Base-by-base conservation (phyloP, 2,888 invertebrate species). In the Pachydiplax longipennis region DNA sequence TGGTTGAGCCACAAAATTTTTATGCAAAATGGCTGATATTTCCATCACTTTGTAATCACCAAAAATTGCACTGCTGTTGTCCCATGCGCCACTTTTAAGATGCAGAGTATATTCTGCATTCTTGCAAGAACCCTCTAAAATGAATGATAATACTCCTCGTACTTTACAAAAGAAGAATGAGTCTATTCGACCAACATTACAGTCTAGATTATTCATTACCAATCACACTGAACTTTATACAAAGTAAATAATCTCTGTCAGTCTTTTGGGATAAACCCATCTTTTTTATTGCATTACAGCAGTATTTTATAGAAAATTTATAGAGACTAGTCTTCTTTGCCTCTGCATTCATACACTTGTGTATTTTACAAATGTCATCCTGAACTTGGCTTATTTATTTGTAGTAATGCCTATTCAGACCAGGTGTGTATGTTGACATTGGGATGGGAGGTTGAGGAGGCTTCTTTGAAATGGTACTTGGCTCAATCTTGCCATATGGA, bases 371-470 rank as follows among this genome's bases (percentile, higher is more conserved):
- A 58, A 40, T 87, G 53, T 35, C 58, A 87, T 37, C 61, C 61
- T 22, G 61, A 65, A n/a, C 6, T 73, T 31, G 37, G 37, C 87
- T 37, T 40, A n/a, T 37, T 37, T 87, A 87, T n/a, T 87, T 87
- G 61, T 65, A 87, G 87, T 87, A 87, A 87, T 87, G 87, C 87
- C 87, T 87, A 87, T 87, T 87, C 61, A 87, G 40, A 61, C 87
- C 87, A 22, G 87, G 87, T 87, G 87, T 87, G 94, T 98, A 98
- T 0, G 98, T 98, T 91, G 97, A 97, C 93, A 98, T 95, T 58
- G 97, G 97, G 92, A 96, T 95, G 0, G 94, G 94, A 92, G 96
- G 96, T 0, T 95, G 95, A 22, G 95, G 95, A 92, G 96, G 96
- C 40, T 61, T 83, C 65, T 83, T 81, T 40, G 91, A 65, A 40